Conservation (phyloP, 2,888 invertebrate species). For the Syritta pipiens region DNA sequence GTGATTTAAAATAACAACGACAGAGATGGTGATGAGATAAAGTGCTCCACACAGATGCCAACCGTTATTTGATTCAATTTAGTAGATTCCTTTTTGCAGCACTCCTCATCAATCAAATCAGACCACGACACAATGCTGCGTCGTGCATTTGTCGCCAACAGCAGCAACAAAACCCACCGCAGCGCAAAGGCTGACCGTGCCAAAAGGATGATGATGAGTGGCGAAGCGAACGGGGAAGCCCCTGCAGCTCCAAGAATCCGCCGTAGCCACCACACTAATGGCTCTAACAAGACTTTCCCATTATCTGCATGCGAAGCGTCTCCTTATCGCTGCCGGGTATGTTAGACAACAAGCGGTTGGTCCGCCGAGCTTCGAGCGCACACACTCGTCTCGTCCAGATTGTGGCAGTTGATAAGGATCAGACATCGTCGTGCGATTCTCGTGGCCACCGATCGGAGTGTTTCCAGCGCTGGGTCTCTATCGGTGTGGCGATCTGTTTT, state of each 20-base stretch:
- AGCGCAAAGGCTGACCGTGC: not conserved
- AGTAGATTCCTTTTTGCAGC: slow-evolving; percentile 1
- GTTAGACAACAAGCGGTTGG: slow-evolving; percentile 64
- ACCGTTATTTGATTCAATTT: slow-evolving; percentile 62
- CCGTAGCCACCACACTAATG: slow-evolving; percentile 56
- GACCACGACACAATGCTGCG: slow-evolving; percentile 26
- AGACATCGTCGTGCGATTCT: slow-evolving; percentile 26
- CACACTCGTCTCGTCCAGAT: slow-evolving; percentile 44
- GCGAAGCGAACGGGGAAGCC: too few relatives aligned
- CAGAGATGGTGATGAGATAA: slow-evolving; percentile 18
- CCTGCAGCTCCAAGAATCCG: slow-evolving; percentile 30
- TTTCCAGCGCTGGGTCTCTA: not conserved
- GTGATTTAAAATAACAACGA: slow-evolving; percentile 46
- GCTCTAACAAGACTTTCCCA: slow-evolving; percentile 67
- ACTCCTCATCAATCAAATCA: slow-evolving; percentile 32
- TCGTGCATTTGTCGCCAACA: slow-evolving; percentile 53
- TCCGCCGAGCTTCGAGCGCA: slow-evolving; percentile 4
- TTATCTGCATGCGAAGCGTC: slow-evolving; percentile 66
- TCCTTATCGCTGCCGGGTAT: slow-evolving; percentile 68
- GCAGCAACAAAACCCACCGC: not conserved
- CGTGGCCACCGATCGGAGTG: slow-evolving; percentile 3
- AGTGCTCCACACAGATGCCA: slow-evolving; percentile 14
- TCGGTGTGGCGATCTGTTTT: slow-evolving; percentile 20
- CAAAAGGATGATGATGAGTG: not conserved
- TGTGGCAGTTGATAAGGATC: slow-evolving; percentile 56